phyloP scores from a whole-genome alignment of 2,888 invertebrate genomes.

The Andrena marginata region DNA sequence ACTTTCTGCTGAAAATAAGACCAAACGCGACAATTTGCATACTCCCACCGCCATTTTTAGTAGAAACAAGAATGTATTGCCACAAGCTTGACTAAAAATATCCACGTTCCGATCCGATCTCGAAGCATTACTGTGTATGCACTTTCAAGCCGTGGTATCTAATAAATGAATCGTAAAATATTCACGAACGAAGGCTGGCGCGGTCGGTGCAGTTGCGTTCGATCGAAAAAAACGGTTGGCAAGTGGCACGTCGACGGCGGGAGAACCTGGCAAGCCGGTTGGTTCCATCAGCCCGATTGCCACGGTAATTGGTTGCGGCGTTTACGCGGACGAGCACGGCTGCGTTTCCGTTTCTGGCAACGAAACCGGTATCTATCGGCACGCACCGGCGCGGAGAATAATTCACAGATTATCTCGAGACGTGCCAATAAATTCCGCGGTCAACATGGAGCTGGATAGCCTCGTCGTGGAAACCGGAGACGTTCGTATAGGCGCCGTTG shows the following conservation, averaged over 20 bases:
- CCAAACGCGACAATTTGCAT: too few relatives aligned
- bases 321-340: constrained; percentile 67
- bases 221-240: constrained; percentile 70
- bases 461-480: constrained; percentile 60
- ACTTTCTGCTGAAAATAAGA: too few relatives aligned
- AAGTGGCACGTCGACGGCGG: constrained; percentile 72
- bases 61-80: too few relatives aligned
- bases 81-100: too few relatives aligned
- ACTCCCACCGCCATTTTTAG: too few relatives aligned
- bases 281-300: constrained; percentile 71
- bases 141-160: neutral
- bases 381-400: constrained; percentile 74
- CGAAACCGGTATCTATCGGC: constrained; percentile 67
- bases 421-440: constrained; percentile 24
- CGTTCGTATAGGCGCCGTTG: constrained; percentile 61
- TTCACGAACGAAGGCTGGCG: constrained; percentile 46
- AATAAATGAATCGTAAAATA: neutral
- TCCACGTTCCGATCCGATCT: too few relatives aligned
- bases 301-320: constrained; percentile 75
- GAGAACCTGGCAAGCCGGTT: constrained; percentile 57
- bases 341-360: constrained; percentile 75
- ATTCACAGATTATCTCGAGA: constrained; percentile 52
- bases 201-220: constrained; percentile 71
- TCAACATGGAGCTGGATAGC: constrained; percentile 61
- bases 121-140: neutral